Evolutionary conservation across 2,888 invertebrate species (phyloP), one percentile per base, ranked within the genome.

Genomic region (Anagyrus pseudococci): DNA sequence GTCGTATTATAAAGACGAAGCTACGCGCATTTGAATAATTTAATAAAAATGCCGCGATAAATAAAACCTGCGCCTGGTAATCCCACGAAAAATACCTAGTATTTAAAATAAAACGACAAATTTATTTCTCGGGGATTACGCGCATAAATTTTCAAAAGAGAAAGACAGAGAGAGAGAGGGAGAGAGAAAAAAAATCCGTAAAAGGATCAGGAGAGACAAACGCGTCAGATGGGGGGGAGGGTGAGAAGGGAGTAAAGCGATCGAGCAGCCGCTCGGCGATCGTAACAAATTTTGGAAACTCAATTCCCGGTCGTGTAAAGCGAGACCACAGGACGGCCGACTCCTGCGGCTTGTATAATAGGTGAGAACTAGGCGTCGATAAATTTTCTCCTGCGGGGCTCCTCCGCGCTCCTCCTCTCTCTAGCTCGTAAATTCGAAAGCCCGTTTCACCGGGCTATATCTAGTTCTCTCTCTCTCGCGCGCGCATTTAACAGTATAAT

Each of bases 341-440:
- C 47, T 37, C 43, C 58, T 15, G 62, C 25, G 50, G 52, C 37
- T 40, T 22, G 29, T 48, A 17, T 15, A 56, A 52, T 56, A 59
- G 62, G 58, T 43, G 62, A 62, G 58, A 59, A 62, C 56, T 55
- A 58, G 50, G 48, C 53, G 49, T 37, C 66, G 25, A 66, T 66
- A 62, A 58, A 66, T 61, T 33, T n/a, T 29, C 44, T 20, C 40
- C 41, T 15, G 17, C 48, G 29, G 26, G 26, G 26, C 25, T 4
- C 48, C 25, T 15, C 47, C 13, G 15, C 13, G 41, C 8, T 15
- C 15, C 29, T 29, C 48, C 23, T 4, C 44, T 46, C 23, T 49
- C 40, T 23, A 25, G 26, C 49, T 53, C 56, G 26, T 47, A 44
- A 54, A 54, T 54, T 49, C 40, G n/a, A 40, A 56, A 62, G 33